Evolutionary conservation across 2,113 vertebrate species (phyloP).

Genomic region (Syngnathus typhle): DNA sequence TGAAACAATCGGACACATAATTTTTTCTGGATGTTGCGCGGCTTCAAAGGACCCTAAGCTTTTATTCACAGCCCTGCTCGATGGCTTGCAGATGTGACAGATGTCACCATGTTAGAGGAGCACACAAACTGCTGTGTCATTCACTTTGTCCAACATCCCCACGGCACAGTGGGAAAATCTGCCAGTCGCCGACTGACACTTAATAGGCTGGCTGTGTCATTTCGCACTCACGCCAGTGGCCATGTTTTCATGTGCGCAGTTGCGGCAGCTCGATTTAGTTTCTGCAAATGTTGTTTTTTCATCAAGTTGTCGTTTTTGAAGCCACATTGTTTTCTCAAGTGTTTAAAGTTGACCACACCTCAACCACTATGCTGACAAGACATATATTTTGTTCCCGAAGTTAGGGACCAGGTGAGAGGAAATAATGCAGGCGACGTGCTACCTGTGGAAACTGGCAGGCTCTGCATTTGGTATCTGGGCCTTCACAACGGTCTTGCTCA

Average conservation of each 20-base stretch:
- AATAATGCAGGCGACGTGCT: background rate
- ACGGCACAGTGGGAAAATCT: background rate
- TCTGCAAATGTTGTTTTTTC: background rate
- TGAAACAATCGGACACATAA: conserved; percentile 9
- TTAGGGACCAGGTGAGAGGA: background rate
- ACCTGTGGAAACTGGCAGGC: background rate
- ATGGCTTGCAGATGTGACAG: conserved; percentile 16
- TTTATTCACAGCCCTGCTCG: conserved; percentile 3
- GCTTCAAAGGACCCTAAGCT: conserved; percentile 9
- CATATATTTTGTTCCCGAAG: background rate
- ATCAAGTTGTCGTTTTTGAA: background rate
- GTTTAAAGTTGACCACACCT: background rate
- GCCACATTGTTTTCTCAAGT: background rate
- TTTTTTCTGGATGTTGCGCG: conserved; percentile 6
- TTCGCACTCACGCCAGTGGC: background rate
- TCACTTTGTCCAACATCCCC: conserved; percentile 5
- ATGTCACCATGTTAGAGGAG: conserved; percentile 12
- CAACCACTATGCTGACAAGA: background rate
- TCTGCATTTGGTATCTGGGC: background rate
- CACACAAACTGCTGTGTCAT: conserved; percentile 22
- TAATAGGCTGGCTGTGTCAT: background rate
- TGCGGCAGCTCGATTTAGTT: background rate
- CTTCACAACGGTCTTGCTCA: background rate
- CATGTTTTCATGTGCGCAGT: background rate
- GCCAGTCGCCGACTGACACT: background rate